Conservation (phyloP, 2,113 vertebrate genomes). For the Hippocampus zosterae region DNA sequence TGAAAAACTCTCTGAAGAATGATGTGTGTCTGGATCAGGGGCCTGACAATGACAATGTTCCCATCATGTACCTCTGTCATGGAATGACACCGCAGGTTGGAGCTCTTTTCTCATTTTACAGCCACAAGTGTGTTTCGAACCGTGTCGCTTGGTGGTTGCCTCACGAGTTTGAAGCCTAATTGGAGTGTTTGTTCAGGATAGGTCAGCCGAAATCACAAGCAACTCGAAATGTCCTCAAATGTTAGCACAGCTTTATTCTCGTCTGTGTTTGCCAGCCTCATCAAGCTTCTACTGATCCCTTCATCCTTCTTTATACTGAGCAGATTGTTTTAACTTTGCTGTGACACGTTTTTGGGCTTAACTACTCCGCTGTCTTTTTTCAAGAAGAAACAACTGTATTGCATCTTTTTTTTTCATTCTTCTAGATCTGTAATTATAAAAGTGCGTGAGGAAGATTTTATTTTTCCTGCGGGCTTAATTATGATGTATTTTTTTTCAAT, state of each 20-base stretch:
- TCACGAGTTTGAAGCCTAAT: not conserved
- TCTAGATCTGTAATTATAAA: not conserved
- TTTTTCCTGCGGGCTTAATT: not conserved
- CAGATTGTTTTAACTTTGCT: conserved; percentile 52
- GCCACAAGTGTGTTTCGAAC: conserved; percentile 11
- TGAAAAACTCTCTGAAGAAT: conserved; percentile 92
- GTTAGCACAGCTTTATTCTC: conserved; percentile 39
- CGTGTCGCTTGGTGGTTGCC: not conserved
- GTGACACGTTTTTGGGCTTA: conserved; percentile 25
- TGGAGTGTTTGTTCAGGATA: conserved; percentile 20
- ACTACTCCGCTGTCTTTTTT: conserved; percentile 15
- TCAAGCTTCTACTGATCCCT: conserved; percentile 51
- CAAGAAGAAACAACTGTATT: conserved; percentile 22
- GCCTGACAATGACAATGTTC: conserved; percentile 91
- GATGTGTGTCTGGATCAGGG: conserved; percentile 97
- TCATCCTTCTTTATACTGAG: conserved; percentile 44
- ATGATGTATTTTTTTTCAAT: not conserved
- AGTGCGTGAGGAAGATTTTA: not conserved
- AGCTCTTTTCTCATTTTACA: conserved; percentile 31
- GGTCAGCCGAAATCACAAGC: conserved; percentile 20
- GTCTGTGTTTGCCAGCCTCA: conserved; percentile 42
- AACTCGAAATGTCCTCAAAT: conserved; percentile 35
- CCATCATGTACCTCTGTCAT: conserved; percentile 96
- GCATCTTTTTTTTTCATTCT: conserved; percentile 21
- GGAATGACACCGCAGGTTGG: conserved; percentile 96